These are phyloP conservation scores for Cantharis lateralis DNA, from an alignment of 2,888 invertebrate species.

Conservation along the genomic window DNA sequence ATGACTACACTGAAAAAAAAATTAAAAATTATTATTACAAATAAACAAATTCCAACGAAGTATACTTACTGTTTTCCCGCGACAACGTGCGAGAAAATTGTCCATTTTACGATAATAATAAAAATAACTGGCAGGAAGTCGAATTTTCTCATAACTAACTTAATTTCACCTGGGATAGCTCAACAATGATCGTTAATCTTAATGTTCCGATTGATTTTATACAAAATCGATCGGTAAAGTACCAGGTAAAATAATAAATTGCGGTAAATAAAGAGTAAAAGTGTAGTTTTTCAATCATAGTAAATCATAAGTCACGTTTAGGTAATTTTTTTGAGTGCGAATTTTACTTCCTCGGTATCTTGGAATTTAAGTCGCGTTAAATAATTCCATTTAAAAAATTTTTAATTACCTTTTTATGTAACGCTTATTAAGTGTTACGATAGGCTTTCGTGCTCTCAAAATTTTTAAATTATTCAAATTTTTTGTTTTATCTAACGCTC, in stretches of 20 bases:
- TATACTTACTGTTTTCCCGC: neutral
- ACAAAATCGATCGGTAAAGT: neutral
- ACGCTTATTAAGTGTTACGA: neutral
- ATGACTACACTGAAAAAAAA: neutral
- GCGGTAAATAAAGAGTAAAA: neutral
- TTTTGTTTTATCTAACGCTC: neutral
- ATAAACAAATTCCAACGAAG: no score
- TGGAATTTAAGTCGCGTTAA: neutral
- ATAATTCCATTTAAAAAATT: neutral
- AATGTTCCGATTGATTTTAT: neutral
- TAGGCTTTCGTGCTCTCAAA: neutral
- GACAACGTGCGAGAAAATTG: neutral
- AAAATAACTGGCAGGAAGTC: neutral
- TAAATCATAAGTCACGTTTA: neutral
- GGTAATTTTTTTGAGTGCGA: neutral
- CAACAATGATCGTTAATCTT: neutral
- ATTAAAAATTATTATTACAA: no score
- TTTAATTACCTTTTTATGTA: neutral
- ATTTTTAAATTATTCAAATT: neutral
- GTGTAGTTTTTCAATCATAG: neutral
- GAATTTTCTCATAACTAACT: neutral
- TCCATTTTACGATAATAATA: neutral
- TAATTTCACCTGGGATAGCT: neutral
- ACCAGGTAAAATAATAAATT: neutral
- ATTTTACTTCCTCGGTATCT: neutral